Base-by-base conservation (phyloP, 2,888 invertebrate genomes). In the Gymnocheta viridis region DNA sequence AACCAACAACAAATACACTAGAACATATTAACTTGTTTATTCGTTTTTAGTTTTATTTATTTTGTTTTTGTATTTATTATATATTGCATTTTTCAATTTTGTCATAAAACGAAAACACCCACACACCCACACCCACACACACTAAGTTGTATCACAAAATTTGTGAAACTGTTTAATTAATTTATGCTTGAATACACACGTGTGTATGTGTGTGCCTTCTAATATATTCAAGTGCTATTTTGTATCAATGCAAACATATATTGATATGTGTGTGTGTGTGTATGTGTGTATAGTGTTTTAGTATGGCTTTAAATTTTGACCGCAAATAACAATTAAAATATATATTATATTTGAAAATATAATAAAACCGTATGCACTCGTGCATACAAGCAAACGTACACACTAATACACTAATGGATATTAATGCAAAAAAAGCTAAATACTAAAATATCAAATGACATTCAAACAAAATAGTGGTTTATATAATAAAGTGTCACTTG, bases 261-360 rank as follows among this genome's bases (percentile, higher is more conserved):
- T 2, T 41, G 27, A n/a, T 17, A 19, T 22, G 9, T 0, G 10
- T 38, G 47, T 47, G 4, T 56, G 5, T 27, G 27, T 41, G 4
- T 19, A 17, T 58, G 10, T 54, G 22, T 60, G 17, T 60, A 19
- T 47, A 47, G 17, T 17, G 0, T 22, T 69, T 47, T 5, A 22
- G n/a, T 27, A 47, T 54, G 60, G 7, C 17, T 32, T 62, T 35
- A 69, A 74, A 44, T 29, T 74, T 67, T 7, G 47, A 62, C 69
- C 54, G 62, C 81, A 76, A 76, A 74, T 60, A 62, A 81, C 47
- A 81, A 81, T 81, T 74, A 70, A 76, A 70, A 69, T 76, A 69
- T 74, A 69, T 76, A 69, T 74, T 62, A 69, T 54, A 60, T 74
- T 74, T 44, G 4, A 54, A 60, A 74, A 35, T 12, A 44, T 41